Evolutionary conservation across 23 tunicate species (phyloP), one percentile per base, ranked within the genome.

Genomic region (Ascidia mentula): DNA sequence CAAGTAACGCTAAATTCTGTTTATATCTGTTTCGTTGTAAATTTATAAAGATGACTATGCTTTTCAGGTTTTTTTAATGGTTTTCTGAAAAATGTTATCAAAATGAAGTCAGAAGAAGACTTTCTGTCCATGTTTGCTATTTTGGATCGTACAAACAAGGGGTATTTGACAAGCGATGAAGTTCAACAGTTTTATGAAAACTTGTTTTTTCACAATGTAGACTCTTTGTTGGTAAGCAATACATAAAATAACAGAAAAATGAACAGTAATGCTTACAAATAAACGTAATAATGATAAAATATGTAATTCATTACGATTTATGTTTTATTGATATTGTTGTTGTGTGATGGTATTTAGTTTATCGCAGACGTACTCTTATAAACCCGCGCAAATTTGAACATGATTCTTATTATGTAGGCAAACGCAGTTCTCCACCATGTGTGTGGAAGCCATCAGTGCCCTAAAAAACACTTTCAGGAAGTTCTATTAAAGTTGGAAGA

Each of bases 41-140:
- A 20, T 9, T 26, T 28, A 28, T 53, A 9, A 5, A 5, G 13
- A 3, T 5, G 22, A 9, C 65, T 53, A 9, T 20, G 22, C 1
- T 3, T 6, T 6, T 53, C 65, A 53, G 13, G 22, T 53, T 5
- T 20, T 53, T 6, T 53, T 53, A 5, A 5, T 53, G 13, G 24
- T 5, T 53, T 53, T 5, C 2, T 9, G 13, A 9, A 53, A 53
- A 70, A 70, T 70, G 38, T 18, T 30, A 20, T 73, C 32, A 83
- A 74, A 59, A 85, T 85, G 89, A 72, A 78, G 53, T 32, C 72
- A n/a, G 81, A 89, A 34, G 85, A 79, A 40, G 95, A 89, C 45
- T 89, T 89, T 65, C 40, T 36, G 39, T 59, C 80, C 6, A 89
- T 89, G 95, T 89, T 89, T 79, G 70, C 35, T 40, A 82, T 84